These are phyloP conservation scores for Megalopta genalis DNA, from an alignment of 1,140 invertebrate species.

Conservation along the genomic window DNA sequence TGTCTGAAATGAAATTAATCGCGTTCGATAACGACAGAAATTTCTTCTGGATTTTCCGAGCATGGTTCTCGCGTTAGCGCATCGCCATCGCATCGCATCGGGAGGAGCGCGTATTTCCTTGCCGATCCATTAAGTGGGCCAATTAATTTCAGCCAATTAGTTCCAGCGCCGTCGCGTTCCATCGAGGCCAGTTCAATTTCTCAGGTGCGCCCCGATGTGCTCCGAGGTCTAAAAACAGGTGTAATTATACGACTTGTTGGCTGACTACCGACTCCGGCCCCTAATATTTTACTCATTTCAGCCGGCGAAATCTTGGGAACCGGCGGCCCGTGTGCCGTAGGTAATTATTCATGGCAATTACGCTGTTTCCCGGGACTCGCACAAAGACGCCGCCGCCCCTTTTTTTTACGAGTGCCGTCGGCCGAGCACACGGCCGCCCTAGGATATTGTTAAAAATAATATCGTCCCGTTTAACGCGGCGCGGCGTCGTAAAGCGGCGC, in stretches of 20 bases:
- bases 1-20: no score
- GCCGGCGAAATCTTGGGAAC: conserved; percentile 36
- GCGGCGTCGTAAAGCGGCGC: conserved; percentile 15
- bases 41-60: no score
- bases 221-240: conserved; percentile 35
- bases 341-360: conserved; percentile 59
- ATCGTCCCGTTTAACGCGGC: conserved; percentile 34
- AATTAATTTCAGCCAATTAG: conserved; percentile 9
- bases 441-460: conserved; percentile 57
- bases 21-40: no score
- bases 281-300: conserved; percentile 54
- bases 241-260: conserved; percentile 45
- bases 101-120: no score
- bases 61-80: no score
- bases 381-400: conserved; percentile 37
- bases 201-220: neutral
- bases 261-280: neutral
- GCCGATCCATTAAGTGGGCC: neutral
- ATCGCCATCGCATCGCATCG: no score
- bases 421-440: neutral
- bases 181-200: neutral
- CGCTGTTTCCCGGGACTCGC: conserved; percentile 42
- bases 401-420: conserved; percentile 26
- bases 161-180: no score
- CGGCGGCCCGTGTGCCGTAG: neutral